Evolutionary conservation across 1,140 invertebrate genomes (phyloP).

Genomic region (Dendroctonus valens): DNA sequence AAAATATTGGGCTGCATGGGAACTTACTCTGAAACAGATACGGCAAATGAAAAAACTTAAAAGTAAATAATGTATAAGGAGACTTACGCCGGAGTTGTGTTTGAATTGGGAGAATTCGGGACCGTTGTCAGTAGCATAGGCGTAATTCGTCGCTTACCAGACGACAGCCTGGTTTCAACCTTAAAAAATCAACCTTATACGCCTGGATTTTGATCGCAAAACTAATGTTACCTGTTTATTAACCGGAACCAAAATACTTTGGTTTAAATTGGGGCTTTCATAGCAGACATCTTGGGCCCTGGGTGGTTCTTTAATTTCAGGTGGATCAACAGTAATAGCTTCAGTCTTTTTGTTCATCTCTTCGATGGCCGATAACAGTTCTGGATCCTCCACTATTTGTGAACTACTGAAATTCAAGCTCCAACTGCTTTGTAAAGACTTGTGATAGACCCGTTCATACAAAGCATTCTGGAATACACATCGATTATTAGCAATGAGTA

Average conservation of each 20-base stretch:
- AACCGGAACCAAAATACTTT: conserved; percentile 64
- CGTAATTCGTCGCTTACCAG: conserved; percentile 91
- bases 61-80: not conserved
- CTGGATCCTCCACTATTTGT: conserved; percentile 80
- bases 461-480: conserved; percentile 62
- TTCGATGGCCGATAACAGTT: conserved; percentile 63
- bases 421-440: conserved; percentile 61
- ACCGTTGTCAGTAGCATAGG: conserved; percentile 86
- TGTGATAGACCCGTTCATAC: conserved; percentile 85
- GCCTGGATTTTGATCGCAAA: not conserved
- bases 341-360: conserved; percentile 48
- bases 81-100: conserved; percentile 18
- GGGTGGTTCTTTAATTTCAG: conserved; percentile 34
- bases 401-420: conserved; percentile 55
- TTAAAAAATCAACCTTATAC: conserved; percentile 2
- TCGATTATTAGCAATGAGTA: not conserved
- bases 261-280: conserved; percentile 42
- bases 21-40: not conserved
- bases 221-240: conserved; percentile 70
- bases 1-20: conserved; percentile 3
- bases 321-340: conserved; percentile 12
- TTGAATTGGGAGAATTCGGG: conserved; percentile 53
- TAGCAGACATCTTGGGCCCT: conserved; percentile 33
- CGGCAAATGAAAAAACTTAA: not conserved
- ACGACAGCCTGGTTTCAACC: conserved; percentile 90